A percentile compares a stretch with the other conserved stretches of the same genome.
phyloP scores from a whole-genome alignment of 2,797 vertebrate genomes.

The Rallus crepitans region DNA sequence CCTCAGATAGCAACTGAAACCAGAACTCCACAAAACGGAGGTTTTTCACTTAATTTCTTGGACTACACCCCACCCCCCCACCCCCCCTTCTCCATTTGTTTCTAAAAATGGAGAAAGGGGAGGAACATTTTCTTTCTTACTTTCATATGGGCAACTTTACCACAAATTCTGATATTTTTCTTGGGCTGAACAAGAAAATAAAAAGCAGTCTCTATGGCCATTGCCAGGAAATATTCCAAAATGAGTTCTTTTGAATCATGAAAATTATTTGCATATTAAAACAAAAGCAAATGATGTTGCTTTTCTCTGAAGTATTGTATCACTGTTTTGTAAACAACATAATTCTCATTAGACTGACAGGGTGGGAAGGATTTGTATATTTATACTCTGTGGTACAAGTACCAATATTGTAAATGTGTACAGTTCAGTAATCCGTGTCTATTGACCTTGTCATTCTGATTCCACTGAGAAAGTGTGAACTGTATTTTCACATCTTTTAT shows the following conservation, averaged over 20 bases:
- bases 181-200: not conserved
- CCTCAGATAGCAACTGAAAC: not conserved
- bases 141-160: not conserved
- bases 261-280: not conserved
- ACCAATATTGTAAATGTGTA: not conserved
- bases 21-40: not conserved
- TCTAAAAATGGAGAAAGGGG: not conserved
- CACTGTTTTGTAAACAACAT: not conserved
- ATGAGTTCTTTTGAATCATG: not conserved
- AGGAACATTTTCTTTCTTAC: not conserved
- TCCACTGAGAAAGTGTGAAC: constrained; percentile 47
- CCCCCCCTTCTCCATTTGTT: not conserved
- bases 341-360: not conserved
- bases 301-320: not conserved
- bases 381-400: not conserved
- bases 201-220: not conserved
- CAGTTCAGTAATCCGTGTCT: not conserved
- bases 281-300: not conserved
- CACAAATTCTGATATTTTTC: not conserved
- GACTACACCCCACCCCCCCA: no score
- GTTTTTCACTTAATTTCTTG: not conserved
- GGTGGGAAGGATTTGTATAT: not conserved
- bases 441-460: constrained; percentile 9
- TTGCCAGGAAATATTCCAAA: not conserved
- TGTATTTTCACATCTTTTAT: constrained; percentile 65